A percentile compares a stretch with the other conserved stretches of the same genome.
Evolutionary conservation across 2,888 invertebrate species (phyloP).

Genomic region (Uloborus plumipes): DNA sequence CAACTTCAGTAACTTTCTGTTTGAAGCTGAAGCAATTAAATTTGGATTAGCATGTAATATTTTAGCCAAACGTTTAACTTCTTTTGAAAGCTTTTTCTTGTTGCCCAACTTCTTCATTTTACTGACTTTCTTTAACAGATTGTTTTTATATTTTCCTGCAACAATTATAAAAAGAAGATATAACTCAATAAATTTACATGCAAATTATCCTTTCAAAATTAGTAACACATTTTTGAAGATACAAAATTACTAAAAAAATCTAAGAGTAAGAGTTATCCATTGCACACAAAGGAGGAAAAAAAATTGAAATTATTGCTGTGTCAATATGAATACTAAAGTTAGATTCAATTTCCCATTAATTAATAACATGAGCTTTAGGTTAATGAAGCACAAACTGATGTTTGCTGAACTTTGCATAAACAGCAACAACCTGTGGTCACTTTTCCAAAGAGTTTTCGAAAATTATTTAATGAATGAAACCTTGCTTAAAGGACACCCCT

Average conservation of each 20-base stretch:
- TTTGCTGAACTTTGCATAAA: no score
- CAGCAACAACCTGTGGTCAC: no score
- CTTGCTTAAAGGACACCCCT: no score
- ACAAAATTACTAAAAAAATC: not conserved
- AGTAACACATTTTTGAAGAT: not conserved
- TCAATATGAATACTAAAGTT: no score
- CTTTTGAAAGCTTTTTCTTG: slow-evolving; percentile 47
- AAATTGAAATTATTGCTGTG: no score
- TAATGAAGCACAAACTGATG: no score
- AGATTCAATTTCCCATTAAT: no score
- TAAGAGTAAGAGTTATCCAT: not conserved
- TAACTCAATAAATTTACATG: not conserved
- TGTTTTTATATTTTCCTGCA: slow-evolving; percentile 38
- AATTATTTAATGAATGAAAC: no score
- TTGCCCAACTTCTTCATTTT: slow-evolving; percentile 42
- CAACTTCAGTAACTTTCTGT: slow-evolving; percentile 46
- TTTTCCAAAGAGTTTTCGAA: no score
- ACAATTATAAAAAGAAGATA: not conserved
- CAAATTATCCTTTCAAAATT: not conserved
- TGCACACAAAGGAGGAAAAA: no score
- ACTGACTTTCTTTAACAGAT: slow-evolving; percentile 38
- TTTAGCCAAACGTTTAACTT: slow-evolving; percentile 51
- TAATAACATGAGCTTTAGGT: no score
- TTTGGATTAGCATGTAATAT: slow-evolving; percentile 51
- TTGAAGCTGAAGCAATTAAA: slow-evolving; percentile 48